Base-by-base conservation (phyloP, 1,140 invertebrate species). In the Apis dorsata region DNA sequence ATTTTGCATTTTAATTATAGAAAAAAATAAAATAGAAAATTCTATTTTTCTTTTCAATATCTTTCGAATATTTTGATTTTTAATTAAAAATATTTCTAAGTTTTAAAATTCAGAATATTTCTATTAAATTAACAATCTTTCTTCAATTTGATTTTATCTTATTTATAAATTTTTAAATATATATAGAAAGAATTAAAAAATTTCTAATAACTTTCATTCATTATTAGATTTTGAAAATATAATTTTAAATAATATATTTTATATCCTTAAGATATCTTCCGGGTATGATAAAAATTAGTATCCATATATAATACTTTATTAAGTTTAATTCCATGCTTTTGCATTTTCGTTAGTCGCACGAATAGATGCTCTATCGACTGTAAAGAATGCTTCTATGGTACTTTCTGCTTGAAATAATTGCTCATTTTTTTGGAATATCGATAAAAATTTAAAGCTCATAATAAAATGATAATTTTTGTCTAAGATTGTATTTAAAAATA, bases 291-390 rank as follows among this genome's bases (percentile, higher is more conserved):
- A 77, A 60, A 77, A 60, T 62, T 68, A 70, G 24, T 49, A 77
- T 70, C 55, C 21, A 24, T 44, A 62, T 65, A 19, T 75, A 34
- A 51, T 12, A n/a, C n/a, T 28, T 28, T 62, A 49, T 49, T 59
- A 49, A 73, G 71, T 28, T 63, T 78, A 34, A 44, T 72, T 82
- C 59, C 53, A 13, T 34, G 21, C 57, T 59, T 62, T 55, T 75
- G 71, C 62, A 77, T 87, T 86, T 87, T 87, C 83, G 86, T 84
- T 79, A 76, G 59, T 86, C 72, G 76, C 71, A 44, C 28, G 66
- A 87, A 34, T 83, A 77, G 76, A 79, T 76, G 75, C 77, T 74
- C 81, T 24, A 86, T 87, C 85, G 86, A 28, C 81, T 62, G 86
- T 83, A 63, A 86, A 62, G 70, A 57, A 55, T 75, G 57, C 63